Conservation (phyloP, 2,113 vertebrate species). For the Takifugu flavidus region DNA sequence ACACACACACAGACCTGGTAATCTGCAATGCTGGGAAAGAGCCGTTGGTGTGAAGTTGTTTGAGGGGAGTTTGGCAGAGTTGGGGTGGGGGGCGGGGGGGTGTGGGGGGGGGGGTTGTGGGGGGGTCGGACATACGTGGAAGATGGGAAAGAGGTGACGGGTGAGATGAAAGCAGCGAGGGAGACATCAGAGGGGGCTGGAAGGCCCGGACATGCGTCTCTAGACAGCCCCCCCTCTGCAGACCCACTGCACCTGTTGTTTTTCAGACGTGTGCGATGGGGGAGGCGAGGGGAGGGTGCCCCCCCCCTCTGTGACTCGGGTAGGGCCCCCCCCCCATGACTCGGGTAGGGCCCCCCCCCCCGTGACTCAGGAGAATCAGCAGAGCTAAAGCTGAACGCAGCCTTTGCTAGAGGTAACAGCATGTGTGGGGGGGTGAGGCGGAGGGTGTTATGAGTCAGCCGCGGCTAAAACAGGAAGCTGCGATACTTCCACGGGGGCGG, state of each 20-base stretch:
- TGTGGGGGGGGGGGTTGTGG: neutral
- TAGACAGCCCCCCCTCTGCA: slow-evolving; percentile 45
- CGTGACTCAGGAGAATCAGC: slow-evolving; percentile 73
- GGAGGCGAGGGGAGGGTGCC: neutral
- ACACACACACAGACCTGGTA: no score
- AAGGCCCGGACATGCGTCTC: slow-evolving; percentile 22
- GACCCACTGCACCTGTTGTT: slow-evolving; percentile 68
- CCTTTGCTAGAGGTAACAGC: slow-evolving; percentile 18
- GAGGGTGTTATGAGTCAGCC: slow-evolving; percentile 64
- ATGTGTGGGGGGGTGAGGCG: neutral
- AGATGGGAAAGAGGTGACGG: slow-evolving; percentile 7
- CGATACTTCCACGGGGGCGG: slow-evolving; percentile 39
- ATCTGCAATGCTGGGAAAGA: no score
- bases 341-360: neutral
- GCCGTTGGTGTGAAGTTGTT: no score
- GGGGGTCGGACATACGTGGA: slow-evolving; percentile 1
- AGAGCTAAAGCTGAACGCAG: slow-evolving; percentile 39
- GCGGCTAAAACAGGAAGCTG: slow-evolving; percentile 67
- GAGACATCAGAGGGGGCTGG: slow-evolving; percentile 35
- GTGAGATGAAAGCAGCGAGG: slow-evolving; percentile 19
- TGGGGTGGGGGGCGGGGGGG: no score
- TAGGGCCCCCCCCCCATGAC: no score
- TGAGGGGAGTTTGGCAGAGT: no score
- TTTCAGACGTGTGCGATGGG: slow-evolving; percentile 45
- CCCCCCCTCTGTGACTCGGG: no score